These are phyloP conservation scores for Siderastrea siderea DNA, from an alignment of 92 coral and sea anemone genomes.

Conservation along the genomic window DNA sequence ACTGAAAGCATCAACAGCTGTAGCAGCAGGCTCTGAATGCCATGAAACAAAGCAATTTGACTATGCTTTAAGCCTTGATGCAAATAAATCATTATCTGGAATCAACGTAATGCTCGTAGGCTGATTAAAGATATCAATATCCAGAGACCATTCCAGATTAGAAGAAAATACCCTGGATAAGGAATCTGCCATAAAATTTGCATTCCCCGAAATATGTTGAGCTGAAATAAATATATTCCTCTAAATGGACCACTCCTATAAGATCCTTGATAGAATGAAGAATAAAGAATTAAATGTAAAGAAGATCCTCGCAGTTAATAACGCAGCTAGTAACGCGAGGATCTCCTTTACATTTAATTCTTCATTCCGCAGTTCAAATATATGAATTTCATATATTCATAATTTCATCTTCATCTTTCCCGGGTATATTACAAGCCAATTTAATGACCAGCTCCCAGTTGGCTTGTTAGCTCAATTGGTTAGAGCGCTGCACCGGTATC, in stretches of 20 bases:
- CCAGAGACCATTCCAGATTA: slow-evolving; percentile 49
- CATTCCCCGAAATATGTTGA: slow-evolving; percentile 56
- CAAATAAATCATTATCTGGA: slow-evolving; percentile 70
- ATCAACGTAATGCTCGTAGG: not conserved
- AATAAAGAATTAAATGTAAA: slow-evolving; percentile 1
- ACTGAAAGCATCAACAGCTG: slow-evolving; percentile 56
- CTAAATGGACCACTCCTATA: slow-evolving; percentile 62
- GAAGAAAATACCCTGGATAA: slow-evolving; percentile 34
- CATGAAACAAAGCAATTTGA: slow-evolving; percentile 46
- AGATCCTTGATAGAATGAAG: slow-evolving; percentile 34
- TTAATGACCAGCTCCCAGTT: too few relatives aligned
- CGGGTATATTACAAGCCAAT: too few relatives aligned
- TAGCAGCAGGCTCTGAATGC: slow-evolving; percentile 66
- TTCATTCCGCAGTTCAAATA: too few relatives aligned
- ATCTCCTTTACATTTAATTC: too few relatives aligned
- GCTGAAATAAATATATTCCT: slow-evolving; percentile 50
- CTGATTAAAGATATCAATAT: slow-evolving; percentile 25
- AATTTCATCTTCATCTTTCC: too few relatives aligned
- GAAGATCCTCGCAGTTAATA: too few relatives aligned
- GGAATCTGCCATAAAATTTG: slow-evolving; percentile 1
- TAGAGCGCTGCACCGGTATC: too few relatives aligned
- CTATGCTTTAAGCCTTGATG: slow-evolving; percentile 59
- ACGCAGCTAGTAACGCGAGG: too few relatives aligned
- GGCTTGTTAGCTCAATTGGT: too few relatives aligned
- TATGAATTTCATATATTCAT: too few relatives aligned